A percentile compares a stretch with the other conserved stretches of the same genome.
phyloP scores from a whole-genome alignment of 2,113 vertebrate species.

The Columbina picui region DNA sequence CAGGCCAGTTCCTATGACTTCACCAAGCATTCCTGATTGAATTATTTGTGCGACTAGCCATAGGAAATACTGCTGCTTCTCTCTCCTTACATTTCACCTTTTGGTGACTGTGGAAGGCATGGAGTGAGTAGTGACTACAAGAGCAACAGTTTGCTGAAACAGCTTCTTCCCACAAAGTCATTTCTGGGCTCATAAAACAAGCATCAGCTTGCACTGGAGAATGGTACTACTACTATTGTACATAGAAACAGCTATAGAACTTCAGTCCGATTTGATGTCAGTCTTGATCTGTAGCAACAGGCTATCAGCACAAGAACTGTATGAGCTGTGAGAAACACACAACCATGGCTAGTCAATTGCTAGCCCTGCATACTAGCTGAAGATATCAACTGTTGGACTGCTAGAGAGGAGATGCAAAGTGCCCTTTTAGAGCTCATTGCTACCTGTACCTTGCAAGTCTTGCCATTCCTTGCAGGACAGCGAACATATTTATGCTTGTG shows the following conservation, averaged over 20 bases:
- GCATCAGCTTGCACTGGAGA: background rate
- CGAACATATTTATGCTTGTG: background rate
- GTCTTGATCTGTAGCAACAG: background rate
- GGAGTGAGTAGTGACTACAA: background rate
- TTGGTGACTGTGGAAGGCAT: background rate
- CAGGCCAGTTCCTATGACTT: background rate
- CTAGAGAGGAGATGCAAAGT: background rate
- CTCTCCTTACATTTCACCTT: background rate
- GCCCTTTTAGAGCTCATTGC: background rate
- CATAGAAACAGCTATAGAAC: background rate
- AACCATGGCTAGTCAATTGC: background rate
- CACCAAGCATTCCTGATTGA: background rate
- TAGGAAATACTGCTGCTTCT: background rate
- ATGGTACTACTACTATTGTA: background rate
- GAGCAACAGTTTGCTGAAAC: background rate
- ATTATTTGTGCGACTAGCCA: background rate
- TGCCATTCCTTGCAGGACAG: background rate
- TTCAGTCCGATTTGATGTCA: background rate
- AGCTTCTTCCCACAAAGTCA: background rate
- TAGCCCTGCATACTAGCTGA: background rate
- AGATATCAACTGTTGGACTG: background rate
- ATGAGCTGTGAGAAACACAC: background rate
- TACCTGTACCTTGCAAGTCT: background rate
- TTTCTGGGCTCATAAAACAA: background rate
- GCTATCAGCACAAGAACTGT: accelerated